phyloP scores from a whole-genome alignment of 2,888 invertebrate genomes.

The Eustalomyia histrio region DNA sequence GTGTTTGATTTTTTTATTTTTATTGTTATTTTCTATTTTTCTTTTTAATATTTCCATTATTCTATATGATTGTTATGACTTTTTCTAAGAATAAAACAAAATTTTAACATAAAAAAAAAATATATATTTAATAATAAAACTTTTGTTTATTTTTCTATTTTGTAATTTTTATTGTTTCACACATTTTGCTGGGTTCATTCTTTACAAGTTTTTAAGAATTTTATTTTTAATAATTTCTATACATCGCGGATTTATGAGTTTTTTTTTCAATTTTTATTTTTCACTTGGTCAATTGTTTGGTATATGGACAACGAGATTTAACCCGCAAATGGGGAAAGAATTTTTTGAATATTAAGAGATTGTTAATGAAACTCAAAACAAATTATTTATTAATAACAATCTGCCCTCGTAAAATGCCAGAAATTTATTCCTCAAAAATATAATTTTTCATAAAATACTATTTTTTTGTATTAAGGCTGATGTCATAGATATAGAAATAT shows the following conservation, averaged over 20 bases:
- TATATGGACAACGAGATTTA: background rate
- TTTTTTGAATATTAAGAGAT: too few relatives aligned
- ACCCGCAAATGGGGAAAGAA: background rate
- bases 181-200: background rate
- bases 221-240: background rate
- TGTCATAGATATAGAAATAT: too few relatives aligned
- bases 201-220: background rate
- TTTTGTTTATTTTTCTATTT: slow-evolving; percentile 1
- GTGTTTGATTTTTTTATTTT: background rate
- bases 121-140: background rate
- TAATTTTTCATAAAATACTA: too few relatives aligned
- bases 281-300: background rate
- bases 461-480: too few relatives aligned
- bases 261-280: background rate
- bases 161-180: slow-evolving; percentile 25
- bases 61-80: slow-evolving; percentile 48
- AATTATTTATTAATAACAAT: too few relatives aligned
- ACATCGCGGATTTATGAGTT: slow-evolving; percentile 13
- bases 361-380: too few relatives aligned
- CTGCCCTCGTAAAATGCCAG: too few relatives aligned
- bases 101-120: slow-evolving; percentile 28
- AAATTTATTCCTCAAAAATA: too few relatives aligned
- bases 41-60: slow-evolving; percentile 50
- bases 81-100: slow-evolving; percentile 47
- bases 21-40: slow-evolving; percentile 26